These are phyloP conservation scores for Ctenopoma kingsleyae DNA, from an alignment of 2,797 vertebrate species.

Conservation along the genomic window DNA sequence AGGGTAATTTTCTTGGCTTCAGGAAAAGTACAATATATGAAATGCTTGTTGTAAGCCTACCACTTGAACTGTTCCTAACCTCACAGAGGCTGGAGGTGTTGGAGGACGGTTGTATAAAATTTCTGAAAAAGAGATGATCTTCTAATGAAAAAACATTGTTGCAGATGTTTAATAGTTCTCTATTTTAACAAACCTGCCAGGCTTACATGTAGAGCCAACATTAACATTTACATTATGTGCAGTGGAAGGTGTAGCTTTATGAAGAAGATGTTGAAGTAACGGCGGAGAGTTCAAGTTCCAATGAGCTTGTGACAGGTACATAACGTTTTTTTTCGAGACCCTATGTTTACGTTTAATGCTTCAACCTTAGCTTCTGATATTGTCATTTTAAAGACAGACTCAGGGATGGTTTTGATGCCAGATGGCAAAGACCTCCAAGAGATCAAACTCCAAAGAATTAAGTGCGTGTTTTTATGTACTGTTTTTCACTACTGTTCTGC, in stretches of 20 bases:
- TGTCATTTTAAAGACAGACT: neutral
- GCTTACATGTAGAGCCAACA: neutral
- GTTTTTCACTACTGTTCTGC: neutral
- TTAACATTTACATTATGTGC: no score
- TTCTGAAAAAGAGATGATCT: neutral
- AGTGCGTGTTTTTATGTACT: neutral
- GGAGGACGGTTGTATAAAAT: neutral
- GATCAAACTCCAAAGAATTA: conserved; percentile 3
- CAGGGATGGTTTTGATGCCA: neutral
- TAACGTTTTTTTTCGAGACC: neutral
- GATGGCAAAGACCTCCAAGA: conserved; percentile 1
- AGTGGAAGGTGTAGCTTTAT: no score
- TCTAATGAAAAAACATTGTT: neutral
- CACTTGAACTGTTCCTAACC: neutral
- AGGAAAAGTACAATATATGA: neutral
- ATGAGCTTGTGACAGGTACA: no score
- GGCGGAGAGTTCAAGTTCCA: no score
- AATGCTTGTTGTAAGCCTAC: neutral
- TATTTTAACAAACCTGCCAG: neutral
- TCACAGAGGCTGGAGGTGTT: neutral
- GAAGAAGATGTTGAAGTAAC: no score
- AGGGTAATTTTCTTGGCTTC: neutral
- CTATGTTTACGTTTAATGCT: neutral
- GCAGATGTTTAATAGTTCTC: neutral
- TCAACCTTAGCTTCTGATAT: neutral